Percentiles rank a stretch among this genome's conserved stretches.
Evolutionary conservation across 2,888 invertebrate species (phyloP).

Genomic region (Endotricha flammealis): DNA sequence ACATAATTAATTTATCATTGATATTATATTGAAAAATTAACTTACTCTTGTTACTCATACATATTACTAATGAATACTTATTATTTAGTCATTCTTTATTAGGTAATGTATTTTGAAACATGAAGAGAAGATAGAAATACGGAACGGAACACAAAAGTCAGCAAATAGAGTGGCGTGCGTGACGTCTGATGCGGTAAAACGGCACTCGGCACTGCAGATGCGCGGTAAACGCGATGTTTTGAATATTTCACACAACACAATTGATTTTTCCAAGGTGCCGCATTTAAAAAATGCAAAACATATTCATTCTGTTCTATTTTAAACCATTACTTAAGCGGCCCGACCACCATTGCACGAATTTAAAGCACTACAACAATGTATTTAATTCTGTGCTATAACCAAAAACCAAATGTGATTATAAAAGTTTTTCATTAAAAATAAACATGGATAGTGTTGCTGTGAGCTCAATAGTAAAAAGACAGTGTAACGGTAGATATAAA

Average conservation of each 20-base stretch:
- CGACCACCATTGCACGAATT: not conserved
- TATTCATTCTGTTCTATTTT: not conserved
- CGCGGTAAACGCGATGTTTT: conserved; percentile 49
- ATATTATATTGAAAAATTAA: too few species aligned
- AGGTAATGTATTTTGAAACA: too few species aligned
- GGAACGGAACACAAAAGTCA: conserved; percentile 6
- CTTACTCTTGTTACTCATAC: too few species aligned
- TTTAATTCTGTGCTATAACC: too few species aligned
- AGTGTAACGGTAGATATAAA: conserved; percentile 16
- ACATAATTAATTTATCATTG: too few species aligned
- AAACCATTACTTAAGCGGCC: conserved; percentile 1
- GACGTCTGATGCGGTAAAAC: conserved; percentile 19
- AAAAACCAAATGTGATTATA: too few species aligned
- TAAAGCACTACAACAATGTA: not conserved
- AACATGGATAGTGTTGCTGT: conserved; percentile 15
- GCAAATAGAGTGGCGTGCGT: conserved; percentile 10
- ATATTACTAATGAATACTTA: too few species aligned
- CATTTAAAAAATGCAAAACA: conserved; percentile 19
- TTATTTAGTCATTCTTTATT: too few species aligned
- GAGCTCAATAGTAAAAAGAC: conserved; percentile 22
- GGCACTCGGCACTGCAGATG: conserved; percentile 43
- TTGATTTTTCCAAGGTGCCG: conserved; percentile 25
- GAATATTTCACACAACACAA: conserved; percentile 24
- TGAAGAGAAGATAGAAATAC: too few species aligned
- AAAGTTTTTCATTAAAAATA: not conserved